phyloP scores from a whole-genome alignment of 37 sponge, comb jelly and placozoan genomes.

The Ephydatia muelleri region DNA sequence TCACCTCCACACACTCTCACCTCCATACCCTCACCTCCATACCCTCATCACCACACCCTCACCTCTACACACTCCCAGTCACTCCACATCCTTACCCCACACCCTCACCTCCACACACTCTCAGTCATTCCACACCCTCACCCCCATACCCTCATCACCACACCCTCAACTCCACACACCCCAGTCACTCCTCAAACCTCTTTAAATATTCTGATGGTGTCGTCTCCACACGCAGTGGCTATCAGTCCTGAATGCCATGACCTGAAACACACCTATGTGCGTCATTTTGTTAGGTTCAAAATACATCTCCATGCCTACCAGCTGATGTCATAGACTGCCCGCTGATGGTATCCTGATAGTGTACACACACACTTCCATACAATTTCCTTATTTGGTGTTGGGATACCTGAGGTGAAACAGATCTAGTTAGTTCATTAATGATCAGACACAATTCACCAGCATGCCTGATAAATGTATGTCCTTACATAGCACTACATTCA shows the following conservation, averaged over 20 bases:
- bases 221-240: constrained; percentile 93
- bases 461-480: too few species aligned
- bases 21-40: background rate
- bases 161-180: too few species aligned
- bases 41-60: background rate
- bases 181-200: constrained; percentile 48
- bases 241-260: constrained; percentile 59
- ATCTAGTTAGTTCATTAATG: background rate
- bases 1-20: background rate
- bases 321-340: constrained; percentile 81
- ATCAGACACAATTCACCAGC: background rate
- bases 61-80: background rate
- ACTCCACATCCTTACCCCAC: background rate
- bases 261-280: constrained; percentile 56
- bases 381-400: constrained; percentile 35
- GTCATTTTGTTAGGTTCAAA: background rate
- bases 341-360: constrained; percentile 81
- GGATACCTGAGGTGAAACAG: constrained; percentile 35
- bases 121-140: too few species aligned
- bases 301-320: constrained; percentile 60
- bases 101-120: background rate
- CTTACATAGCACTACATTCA: too few species aligned
- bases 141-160: too few species aligned
- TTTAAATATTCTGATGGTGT: constrained; percentile 79
- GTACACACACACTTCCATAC: constrained; percentile 81